These are phyloP conservation scores for Neodiprion fabricii DNA, from an alignment of 1,140 invertebrate genomes.

Conservation along the genomic window DNA sequence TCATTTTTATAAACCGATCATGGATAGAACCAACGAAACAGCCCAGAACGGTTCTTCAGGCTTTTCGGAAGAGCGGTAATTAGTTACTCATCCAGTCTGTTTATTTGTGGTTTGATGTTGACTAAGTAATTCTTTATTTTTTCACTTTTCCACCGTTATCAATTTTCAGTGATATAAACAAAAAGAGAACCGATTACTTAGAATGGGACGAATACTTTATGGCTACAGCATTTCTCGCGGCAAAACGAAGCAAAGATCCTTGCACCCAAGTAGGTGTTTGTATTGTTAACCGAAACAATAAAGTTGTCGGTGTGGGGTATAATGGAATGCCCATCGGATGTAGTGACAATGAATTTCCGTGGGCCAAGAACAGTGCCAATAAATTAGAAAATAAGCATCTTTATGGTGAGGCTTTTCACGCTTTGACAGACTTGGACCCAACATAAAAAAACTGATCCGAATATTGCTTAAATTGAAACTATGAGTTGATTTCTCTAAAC, in stretches of 20 bases:
- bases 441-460: slow-evolving; percentile 2
- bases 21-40: not conserved
- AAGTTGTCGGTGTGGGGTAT: slow-evolving; percentile 92
- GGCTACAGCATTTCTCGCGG: slow-evolving; percentile 81
- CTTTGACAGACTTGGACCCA: not conserved
- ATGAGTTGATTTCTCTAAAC: slow-evolving; percentile 12
- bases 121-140: not conserved
- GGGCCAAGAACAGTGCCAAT: slow-evolving; percentile 70
- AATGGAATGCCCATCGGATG: slow-evolving; percentile 95
- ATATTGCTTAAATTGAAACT: slow-evolving; percentile 4
- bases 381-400: slow-evolving; percentile 79
- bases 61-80: not conserved
- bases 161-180: slow-evolving; percentile 12
- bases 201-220: slow-evolving; percentile 91
- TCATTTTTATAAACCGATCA: not conserved
- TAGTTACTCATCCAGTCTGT: not conserved
- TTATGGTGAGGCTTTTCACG: slow-evolving; percentile 71
- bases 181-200: slow-evolving; percentile 67
- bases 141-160: not conserved
- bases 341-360: slow-evolving; percentile 88
- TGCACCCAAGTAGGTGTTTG: slow-evolving; percentile 91
- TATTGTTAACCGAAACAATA: slow-evolving; percentile 88
- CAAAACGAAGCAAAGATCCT: slow-evolving; percentile 94
- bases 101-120: not conserved
- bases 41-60: not conserved